phyloP scores from a whole-genome alignment of 2,797 vertebrate genomes.

The Typhlichthys eigenmanni region DNA sequence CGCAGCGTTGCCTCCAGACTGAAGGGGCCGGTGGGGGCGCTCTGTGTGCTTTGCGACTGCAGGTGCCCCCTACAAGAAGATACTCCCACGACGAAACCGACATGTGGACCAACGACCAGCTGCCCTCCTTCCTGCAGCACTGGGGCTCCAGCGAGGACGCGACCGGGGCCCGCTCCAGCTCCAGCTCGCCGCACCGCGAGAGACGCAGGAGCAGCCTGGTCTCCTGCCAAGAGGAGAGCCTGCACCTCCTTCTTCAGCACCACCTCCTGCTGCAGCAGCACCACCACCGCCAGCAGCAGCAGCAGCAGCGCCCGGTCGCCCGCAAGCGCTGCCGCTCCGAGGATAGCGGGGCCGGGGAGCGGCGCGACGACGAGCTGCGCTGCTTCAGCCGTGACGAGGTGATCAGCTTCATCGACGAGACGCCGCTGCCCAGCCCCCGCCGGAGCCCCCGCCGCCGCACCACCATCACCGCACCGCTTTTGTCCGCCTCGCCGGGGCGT shows the following conservation, averaged over 20 bases:
- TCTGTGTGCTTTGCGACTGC: conserved; percentile 62
- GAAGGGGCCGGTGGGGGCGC: conserved; percentile 25
- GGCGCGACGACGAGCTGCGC: conserved; percentile 70
- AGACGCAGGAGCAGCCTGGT: conserved; percentile 81
- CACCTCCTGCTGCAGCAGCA: conserved; percentile 59
- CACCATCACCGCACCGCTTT: conserved; percentile 67
- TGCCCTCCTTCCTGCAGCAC: conserved; percentile 84
- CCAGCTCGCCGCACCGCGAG: conserved; percentile 78
- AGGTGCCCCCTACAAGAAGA: conserved; percentile 93
- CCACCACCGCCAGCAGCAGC: conserved; percentile 48
- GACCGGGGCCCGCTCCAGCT: conserved; percentile 81
- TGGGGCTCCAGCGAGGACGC: conserved; percentile 91
- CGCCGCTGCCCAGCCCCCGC: conserved; percentile 80
- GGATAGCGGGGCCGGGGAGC: conserved; percentile 77
- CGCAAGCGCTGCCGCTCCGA: conserved; percentile 83
- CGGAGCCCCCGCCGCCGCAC: conserved; percentile 73
- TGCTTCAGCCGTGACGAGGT: conserved; percentile 86
- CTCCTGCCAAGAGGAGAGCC: conserved; percentile 81
- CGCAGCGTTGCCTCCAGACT: conserved; percentile 8
- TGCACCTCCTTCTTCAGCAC: conserved; percentile 64
- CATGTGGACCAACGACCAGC: conserved; percentile 86
- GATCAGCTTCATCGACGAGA: conserved; percentile 84
- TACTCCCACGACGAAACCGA: conserved; percentile 93
- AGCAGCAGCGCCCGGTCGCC: conserved; percentile 38
- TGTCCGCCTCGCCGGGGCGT: conserved; percentile 77